These are phyloP conservation scores for Spinus pinus DNA, from an alignment of 2,797 vertebrate genomes.

Conservation along the genomic window DNA sequence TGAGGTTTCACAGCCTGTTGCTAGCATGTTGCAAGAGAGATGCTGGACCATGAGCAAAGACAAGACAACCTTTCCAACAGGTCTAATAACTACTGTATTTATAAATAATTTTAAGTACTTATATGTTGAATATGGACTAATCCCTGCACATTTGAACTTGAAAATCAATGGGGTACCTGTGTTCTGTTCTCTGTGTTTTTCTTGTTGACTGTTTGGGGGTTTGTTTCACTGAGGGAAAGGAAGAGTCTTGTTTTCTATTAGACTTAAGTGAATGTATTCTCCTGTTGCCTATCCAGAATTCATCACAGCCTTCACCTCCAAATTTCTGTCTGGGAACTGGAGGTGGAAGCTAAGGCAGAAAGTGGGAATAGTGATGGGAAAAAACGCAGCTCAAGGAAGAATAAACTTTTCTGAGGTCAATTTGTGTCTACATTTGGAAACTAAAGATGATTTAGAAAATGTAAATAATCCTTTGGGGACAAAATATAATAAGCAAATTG, in stretches of 20 bases:
- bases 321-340: neutral
- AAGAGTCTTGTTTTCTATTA: neutral
- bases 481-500: neutral
- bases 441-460: neutral
- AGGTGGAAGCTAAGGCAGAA: neutral
- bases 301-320: neutral
- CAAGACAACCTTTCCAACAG: neutral
- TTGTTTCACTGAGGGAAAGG: neutral
- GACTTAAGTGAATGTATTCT: neutral
- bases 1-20: neutral
- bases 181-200: neutral
- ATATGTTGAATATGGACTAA: neutral
- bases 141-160: neutral
- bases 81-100: neutral
- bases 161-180: neutral
- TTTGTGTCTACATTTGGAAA: neutral
- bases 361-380: neutral
- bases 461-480: neutral
- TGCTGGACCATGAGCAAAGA: neutral
- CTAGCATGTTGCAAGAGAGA: neutral
- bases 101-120: neutral
- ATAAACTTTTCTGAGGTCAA: neutral
- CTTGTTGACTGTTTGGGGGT: rapidly evolving
- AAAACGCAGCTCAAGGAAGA: neutral
- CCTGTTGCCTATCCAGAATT: neutral